Conservation (phyloP, 2,888 invertebrate genomes). For the Galeopsomyia nigrocyanea region DNA sequence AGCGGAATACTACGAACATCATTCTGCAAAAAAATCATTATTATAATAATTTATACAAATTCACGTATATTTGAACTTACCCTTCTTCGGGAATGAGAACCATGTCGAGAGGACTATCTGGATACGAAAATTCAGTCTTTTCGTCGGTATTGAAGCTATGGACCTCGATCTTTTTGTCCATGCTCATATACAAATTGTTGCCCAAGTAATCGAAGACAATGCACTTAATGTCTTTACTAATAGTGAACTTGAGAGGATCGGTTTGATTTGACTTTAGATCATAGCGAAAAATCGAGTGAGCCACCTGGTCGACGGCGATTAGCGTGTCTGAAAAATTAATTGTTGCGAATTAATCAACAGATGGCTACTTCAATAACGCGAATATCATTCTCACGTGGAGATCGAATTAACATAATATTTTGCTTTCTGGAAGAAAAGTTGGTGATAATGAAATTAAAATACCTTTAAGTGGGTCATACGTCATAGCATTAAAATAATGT, state of each 20-base stretch:
- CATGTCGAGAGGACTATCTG: conserved; percentile 77
- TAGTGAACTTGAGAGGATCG: conserved; percentile 64
- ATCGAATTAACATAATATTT: no score
- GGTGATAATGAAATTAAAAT: no score
- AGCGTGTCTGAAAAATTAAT: conserved; percentile 50
- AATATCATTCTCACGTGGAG: no score
- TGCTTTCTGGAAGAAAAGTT: no score
- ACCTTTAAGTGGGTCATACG: conserved; percentile 75
- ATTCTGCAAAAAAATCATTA: conserved; percentile 43
- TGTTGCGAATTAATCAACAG: neutral
- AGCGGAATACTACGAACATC: conserved; percentile 61
- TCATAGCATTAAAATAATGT: conserved; percentile 76
- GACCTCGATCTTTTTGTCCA: conserved; percentile 76
- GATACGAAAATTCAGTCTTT: conserved; percentile 74
- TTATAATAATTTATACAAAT: no score
- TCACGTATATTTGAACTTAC: no score
- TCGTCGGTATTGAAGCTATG: conserved; percentile 74
- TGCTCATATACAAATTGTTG: conserved; percentile 81
- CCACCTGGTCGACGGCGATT: conserved; percentile 54
- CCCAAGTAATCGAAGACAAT: conserved; percentile 79
- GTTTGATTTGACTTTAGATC: conserved; percentile 48
- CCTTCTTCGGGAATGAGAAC: conserved; percentile 78
- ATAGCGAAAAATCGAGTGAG: conserved; percentile 53
- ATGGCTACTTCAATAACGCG: no score
- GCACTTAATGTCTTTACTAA: conserved; percentile 71